These are phyloP conservation scores for Phataginus tetradactyla DNA, from an alignment of 2,797 vertebrate genomes.

Conservation along the genomic window DNA sequence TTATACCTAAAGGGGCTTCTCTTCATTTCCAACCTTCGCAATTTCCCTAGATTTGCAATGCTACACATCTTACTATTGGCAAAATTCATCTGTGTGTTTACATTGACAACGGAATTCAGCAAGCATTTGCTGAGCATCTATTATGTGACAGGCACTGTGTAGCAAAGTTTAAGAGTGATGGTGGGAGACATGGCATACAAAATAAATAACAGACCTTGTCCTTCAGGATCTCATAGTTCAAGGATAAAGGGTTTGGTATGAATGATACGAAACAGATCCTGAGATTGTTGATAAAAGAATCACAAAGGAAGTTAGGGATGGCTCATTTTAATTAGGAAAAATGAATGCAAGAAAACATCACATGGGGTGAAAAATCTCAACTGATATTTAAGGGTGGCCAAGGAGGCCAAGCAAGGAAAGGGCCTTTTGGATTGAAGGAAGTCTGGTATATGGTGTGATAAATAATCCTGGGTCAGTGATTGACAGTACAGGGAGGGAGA, in stretches of 20 bases:
- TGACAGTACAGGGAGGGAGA: background rate
- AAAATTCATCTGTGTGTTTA: background rate
- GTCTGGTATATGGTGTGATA: background rate
- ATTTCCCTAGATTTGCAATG: background rate
- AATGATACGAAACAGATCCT: background rate
- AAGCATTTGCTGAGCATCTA: background rate
- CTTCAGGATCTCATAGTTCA: background rate
- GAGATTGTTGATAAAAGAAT: background rate
- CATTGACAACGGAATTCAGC: background rate
- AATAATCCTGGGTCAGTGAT: background rate
- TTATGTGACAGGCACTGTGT: background rate
- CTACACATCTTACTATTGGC: background rate
- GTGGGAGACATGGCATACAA: background rate
- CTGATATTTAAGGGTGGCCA: background rate
- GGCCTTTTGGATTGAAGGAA: background rate
- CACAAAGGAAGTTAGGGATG: background rate
- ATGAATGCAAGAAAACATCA: background rate
- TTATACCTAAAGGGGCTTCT: background rate
- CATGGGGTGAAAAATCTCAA: background rate
- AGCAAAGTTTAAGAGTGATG: background rate
- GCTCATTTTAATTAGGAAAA: background rate
- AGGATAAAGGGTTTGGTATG: background rate
- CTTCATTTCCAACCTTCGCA: background rate
- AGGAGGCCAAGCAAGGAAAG: background rate
- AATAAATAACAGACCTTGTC: background rate